These are phyloP conservation scores for Campoplex nolae DNA, from an alignment of 2,888 invertebrate genomes.

Conservation along the genomic window DNA sequence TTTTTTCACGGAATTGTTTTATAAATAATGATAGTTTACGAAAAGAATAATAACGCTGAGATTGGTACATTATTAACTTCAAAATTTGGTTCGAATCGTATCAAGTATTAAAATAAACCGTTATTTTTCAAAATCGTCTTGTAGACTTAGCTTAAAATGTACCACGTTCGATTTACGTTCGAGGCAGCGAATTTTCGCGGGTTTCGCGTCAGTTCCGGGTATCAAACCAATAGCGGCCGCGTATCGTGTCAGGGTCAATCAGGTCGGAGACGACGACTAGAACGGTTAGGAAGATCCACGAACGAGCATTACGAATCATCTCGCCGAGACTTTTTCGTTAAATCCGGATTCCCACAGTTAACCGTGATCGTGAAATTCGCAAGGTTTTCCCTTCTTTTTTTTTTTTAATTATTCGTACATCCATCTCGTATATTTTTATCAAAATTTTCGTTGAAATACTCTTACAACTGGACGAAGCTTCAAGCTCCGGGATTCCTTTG, in stretches of 20 bases:
- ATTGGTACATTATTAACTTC: not conserved
- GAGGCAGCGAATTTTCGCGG: conserved; percentile 39
- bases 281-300: not conserved
- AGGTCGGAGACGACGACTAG: conserved; percentile 4
- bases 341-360: conserved; percentile 41
- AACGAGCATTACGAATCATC: not conserved
- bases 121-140: not conserved
- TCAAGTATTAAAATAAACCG: too few species aligned
- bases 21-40: not conserved
- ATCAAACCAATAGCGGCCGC: conserved; percentile 48
- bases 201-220: conserved; percentile 62
- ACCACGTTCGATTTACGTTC: not conserved
- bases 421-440: not conserved
- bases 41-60: not conserved
- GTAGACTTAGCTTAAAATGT: not conserved
- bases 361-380: conserved; percentile 60
- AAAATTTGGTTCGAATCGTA: not conserved
- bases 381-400: not conserved
- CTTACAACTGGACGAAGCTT: not conserved
- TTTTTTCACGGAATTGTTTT: not conserved
- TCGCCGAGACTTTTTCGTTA: conserved; percentile 1
- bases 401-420: not conserved
- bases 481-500: not conserved
- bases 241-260: conserved; percentile 66
- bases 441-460: not conserved